These are phyloP conservation scores for human DNA, from an alignment of 2,113 vertebrate species.

Conservation along the genomic window GRCh38 chr5:143350001-143350500, in stretches of 20 bases:
- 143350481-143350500: not conserved
- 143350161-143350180: not conserved
- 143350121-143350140: not conserved
- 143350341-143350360: not conserved
- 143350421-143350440: not conserved
- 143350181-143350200: not conserved
- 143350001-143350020: not conserved
- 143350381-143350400: not conserved
- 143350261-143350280: not conserved
- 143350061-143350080: not conserved
- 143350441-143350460: not conserved
- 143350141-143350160: not conserved
- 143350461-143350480: not conserved
- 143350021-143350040: not conserved
- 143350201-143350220: not conserved
- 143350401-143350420: not conserved
- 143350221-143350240: not conserved
- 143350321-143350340: not conserved
- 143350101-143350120: not conserved
- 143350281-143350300: not conserved
- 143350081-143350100: not conserved
- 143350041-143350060: not conserved
- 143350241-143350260: not conserved
- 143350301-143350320: not conserved
- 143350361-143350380: not conserved